phyloP scores from a whole-genome alignment of 1,140 invertebrate genomes.

The Pseudomyrmex gracilis region DNA sequence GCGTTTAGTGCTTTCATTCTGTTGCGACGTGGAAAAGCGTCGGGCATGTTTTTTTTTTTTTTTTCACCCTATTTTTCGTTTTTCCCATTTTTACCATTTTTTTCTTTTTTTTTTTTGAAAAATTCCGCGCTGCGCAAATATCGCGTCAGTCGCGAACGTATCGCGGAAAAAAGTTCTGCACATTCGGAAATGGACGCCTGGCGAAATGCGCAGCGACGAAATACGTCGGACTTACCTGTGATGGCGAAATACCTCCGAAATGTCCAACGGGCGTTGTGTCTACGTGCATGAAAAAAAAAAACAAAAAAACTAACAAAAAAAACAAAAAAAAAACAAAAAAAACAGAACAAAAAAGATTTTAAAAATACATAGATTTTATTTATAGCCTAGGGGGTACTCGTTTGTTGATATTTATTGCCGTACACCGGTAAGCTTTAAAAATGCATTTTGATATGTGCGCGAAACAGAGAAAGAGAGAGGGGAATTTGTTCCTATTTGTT shows the following conservation, averaged over 20 bases:
- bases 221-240: constrained; percentile 60
- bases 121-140: constrained; percentile 45
- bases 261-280: constrained; percentile 50
- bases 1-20: constrained; percentile 61
- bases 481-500: constrained; percentile 77
- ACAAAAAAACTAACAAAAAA: constrained; percentile 33
- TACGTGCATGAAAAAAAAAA: constrained; percentile 42
- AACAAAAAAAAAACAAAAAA: constrained; percentile 37
- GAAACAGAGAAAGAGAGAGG: constrained; percentile 62
- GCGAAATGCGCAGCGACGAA: constrained; percentile 60
- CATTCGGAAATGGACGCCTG: constrained; percentile 60
- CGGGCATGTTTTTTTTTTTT: constrained; percentile 41
- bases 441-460: constrained; percentile 65
- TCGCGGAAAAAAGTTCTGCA: constrained; percentile 56
- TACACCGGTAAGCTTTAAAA: constrained; percentile 69
- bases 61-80: constrained; percentile 35
- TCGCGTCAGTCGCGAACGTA: constrained; percentile 55
- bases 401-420: constrained; percentile 70
- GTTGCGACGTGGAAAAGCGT: constrained; percentile 57
- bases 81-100: not conserved
- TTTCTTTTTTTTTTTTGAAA: constrained; percentile 36
- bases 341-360: constrained; percentile 55
- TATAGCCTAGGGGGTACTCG: constrained; percentile 47
- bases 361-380: constrained; percentile 66
- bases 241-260: constrained; percentile 57